Percentiles rank a stretch among this genome's conserved stretches.
Conservation (phyloP, 2,113 vertebrate species). For the Aspidoscelis tigris region DNA sequence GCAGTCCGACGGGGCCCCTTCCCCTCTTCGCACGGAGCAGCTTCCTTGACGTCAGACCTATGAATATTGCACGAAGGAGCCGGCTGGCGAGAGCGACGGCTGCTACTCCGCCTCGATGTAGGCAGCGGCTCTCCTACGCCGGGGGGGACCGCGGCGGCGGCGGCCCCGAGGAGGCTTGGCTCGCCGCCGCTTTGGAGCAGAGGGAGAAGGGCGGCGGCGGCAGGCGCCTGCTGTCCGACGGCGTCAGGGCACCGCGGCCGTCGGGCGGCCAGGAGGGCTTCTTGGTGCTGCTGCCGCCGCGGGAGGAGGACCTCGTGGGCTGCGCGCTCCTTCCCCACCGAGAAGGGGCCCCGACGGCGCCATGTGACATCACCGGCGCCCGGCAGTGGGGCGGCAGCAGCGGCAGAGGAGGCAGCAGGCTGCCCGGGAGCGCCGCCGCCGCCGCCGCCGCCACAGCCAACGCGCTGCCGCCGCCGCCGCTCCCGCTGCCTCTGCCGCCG, state of each 20-base stretch:
- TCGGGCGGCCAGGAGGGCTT: constrained; percentile 35
- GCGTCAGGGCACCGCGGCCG: not conserved
- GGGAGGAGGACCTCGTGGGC: constrained; percentile 50
- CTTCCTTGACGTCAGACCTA: constrained; percentile 74
- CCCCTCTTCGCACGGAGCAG: constrained; percentile 30
- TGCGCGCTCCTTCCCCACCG: constrained; percentile 57
- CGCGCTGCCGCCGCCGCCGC: constrained; percentile 27
- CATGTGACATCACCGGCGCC: constrained; percentile 71
- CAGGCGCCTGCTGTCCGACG: not conserved
- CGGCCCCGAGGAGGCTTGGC: constrained; percentile 10
- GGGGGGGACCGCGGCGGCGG: constrained; percentile 3
- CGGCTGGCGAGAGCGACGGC: constrained; percentile 37
- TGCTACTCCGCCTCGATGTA: constrained; percentile 21
- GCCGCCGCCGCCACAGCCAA: not conserved
- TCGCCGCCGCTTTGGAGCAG: constrained; percentile 50
- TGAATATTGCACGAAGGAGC: constrained; percentile 45
- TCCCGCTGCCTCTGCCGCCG: not conserved
- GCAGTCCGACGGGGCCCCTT: constrained; percentile 42
- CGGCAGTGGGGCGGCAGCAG: constrained; percentile 53
- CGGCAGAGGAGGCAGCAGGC: constrained; percentile 52
- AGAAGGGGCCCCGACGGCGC: constrained; percentile 65
- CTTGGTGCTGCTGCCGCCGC: constrained; percentile 33
- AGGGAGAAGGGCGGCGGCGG: constrained; percentile 16
- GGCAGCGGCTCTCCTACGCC: constrained; percentile 27
- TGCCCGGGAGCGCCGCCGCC: constrained; percentile 36